These are phyloP conservation scores for Xanthorhoe spadicearia DNA, from an alignment of 2,888 invertebrate species.

Conservation along the genomic window DNA sequence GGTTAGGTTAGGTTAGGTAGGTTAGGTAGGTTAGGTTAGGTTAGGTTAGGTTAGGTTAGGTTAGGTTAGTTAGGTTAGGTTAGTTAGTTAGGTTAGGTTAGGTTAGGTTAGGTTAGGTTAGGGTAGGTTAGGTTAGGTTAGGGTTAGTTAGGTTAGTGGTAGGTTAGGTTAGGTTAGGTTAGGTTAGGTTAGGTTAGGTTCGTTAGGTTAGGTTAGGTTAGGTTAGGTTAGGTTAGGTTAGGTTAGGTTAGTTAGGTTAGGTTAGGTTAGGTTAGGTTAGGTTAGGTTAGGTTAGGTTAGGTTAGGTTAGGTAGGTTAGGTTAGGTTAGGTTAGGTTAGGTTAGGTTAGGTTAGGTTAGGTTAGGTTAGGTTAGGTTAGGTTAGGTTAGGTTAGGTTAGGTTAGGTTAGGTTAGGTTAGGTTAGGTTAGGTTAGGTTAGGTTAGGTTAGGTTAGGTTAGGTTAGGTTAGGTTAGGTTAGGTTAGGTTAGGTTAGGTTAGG, in stretches of 20 bases:
- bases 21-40: constrained; percentile 34
- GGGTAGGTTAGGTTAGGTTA: constrained; percentile 42
- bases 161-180: constrained; percentile 41
- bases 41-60: constrained; percentile 36
- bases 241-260: constrained; percentile 47
- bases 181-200: constrained; percentile 43
- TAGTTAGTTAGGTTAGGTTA: constrained; percentile 39
- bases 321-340: constrained; percentile 40
- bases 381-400: constrained; percentile 49
- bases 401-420: constrained; percentile 41
- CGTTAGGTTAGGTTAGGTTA: constrained; percentile 40
- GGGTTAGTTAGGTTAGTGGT: constrained; percentile 45
- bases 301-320: constrained; percentile 35
- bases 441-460: too few species aligned
- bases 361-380: constrained; percentile 46
- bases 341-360: constrained; percentile 39
- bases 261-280: constrained; percentile 43
- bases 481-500: constrained; percentile 11
- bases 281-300: constrained; percentile 31
- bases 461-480: constrained; percentile 19
- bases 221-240: constrained; percentile 29
- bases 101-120: constrained; percentile 43
- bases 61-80: constrained; percentile 40
- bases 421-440: too few species aligned
- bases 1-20: constrained; percentile 39